Base-by-base conservation (phyloP, 2,113 vertebrate species). In the Pipra filicauda region DNA sequence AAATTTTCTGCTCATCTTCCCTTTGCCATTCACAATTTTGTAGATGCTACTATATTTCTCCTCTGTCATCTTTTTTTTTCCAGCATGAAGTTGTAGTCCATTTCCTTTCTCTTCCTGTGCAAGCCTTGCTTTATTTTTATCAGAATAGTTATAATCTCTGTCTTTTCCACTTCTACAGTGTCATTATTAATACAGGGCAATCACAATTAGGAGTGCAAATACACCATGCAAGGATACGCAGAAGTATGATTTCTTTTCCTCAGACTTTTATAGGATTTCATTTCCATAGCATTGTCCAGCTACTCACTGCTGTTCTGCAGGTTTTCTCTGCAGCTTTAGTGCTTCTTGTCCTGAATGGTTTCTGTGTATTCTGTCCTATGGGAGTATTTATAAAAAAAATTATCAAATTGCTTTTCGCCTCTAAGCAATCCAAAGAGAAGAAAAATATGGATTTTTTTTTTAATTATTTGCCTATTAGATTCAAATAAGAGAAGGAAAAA, bases 1-100 rank as follows among this genome's bases (percentile, higher is more conserved):
- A 37, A 13, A 86, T 95, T 93, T 95, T 95, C 83, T 87, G 69
- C 73, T 92, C 57, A 44, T 95, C 80, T 92, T 91, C 43, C 84
- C 52, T 76, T 76, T 73, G 44, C 62, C 82, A 70, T 88, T 91
- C 91, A 64, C 85, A 48, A 52, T 64, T 88, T 77, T 71, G 30
- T 55, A 67, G 24, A 48, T 1, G 2, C 16, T 74, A 33, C 78
- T 88, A 31, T 59, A 81, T 91, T 89, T 93, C 79, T 76, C 23
- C 49, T 65, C 79, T 66, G 35, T 64, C 59, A 89, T 81, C 72
- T 78, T 39, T 86, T 91, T 93, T 92, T 44, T 93, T 44, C 69
- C 73, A 87, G 14, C 23, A 52, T 22, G 61, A 93, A 91, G 43
- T 64, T 81, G 51, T 37, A 84, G 39, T 16, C 18, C 9, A n/a